These are phyloP conservation scores for Scolopax rusticola DNA, from an alignment of 2,797 vertebrate genomes.

Conservation along the genomic window DNA sequence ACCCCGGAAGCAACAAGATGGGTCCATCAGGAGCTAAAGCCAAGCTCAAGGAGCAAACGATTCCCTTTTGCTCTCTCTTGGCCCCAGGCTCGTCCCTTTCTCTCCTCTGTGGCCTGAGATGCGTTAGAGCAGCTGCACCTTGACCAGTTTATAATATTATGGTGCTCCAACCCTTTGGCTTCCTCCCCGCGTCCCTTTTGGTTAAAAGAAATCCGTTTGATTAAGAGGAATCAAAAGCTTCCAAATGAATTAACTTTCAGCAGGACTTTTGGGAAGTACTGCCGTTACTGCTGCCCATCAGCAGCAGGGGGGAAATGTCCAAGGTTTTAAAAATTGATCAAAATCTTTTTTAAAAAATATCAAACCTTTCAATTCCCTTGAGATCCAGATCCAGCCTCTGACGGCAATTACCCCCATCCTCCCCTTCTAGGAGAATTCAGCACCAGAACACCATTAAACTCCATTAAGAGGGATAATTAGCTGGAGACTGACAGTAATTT, in stretches of 20 bases:
- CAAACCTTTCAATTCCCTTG: background rate
- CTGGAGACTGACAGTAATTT: conserved; percentile 22
- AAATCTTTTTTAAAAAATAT: background rate
- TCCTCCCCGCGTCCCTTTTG: background rate
- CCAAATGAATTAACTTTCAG: background rate
- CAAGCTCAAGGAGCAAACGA: background rate
- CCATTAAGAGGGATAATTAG: conserved; percentile 6
- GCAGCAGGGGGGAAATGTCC: background rate
- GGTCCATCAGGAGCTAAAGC: background rate
- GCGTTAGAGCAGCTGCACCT: background rate
- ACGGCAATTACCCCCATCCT: background rate
- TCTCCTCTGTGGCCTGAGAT: background rate
- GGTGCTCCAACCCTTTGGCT: background rate
- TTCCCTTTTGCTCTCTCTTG: background rate
- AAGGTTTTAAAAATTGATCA: background rate
- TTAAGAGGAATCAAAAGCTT: background rate
- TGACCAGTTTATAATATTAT: background rate
- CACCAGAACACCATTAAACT: conserved; percentile 24
- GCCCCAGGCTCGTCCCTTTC: rapidly evolving
- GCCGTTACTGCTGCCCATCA: background rate
- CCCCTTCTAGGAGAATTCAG: background rate
- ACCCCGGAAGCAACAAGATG: rapidly evolving
- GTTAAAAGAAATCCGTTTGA: background rate
- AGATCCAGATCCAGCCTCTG: background rate
- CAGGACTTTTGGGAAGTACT: background rate